Percentiles rank a stretch among this genome's conserved stretches.
Evolutionary conservation across 2,113 vertebrate species (phyloP).

Genomic region (Sylvietta virens): DNA sequence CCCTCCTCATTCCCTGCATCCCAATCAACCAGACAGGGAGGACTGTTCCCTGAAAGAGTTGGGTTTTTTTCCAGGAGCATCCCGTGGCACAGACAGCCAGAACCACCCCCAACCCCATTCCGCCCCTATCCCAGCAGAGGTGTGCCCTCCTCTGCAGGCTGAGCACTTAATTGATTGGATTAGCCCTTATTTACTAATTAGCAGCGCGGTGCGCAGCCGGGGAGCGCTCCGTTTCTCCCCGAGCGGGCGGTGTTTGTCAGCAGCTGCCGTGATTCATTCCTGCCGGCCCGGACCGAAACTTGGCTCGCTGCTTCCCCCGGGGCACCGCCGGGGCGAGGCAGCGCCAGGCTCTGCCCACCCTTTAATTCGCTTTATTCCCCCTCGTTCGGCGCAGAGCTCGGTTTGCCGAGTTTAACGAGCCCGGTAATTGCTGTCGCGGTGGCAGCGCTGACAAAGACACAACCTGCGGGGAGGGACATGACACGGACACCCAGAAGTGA

Average conservation of each 20-base stretch:
- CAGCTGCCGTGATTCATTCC: not conserved
- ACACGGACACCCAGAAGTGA: fast-evolving
- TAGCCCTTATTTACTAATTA: not conserved
- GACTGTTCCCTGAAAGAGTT: fast-evolving
- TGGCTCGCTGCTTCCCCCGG: not conserved
- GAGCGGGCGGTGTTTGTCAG: not conserved
- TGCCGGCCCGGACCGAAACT: not conserved
- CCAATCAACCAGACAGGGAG: not conserved
- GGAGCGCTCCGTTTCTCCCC: not conserved
- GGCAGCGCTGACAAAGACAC: not conserved
- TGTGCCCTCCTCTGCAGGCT: not conserved
- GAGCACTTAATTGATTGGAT: not conserved
- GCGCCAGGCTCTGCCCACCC: not conserved
- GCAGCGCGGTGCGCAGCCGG: not conserved
- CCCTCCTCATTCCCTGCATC: not conserved
- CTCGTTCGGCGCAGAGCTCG: fast-evolving
- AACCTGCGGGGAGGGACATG: not conserved
- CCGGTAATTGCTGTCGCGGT: not conserved
- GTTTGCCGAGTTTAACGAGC: not conserved
- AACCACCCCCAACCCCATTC: fast-evolving
- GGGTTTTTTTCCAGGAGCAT: not conserved
- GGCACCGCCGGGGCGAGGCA: not conserved
- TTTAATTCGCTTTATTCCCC: not conserved
- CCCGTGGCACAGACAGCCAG: not conserved
- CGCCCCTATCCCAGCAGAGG: not conserved